These are phyloP conservation scores for Echinarachnius parma DNA, from an alignment of 53 echinoderm and acorn worm species.

Conservation along the genomic window DNA sequence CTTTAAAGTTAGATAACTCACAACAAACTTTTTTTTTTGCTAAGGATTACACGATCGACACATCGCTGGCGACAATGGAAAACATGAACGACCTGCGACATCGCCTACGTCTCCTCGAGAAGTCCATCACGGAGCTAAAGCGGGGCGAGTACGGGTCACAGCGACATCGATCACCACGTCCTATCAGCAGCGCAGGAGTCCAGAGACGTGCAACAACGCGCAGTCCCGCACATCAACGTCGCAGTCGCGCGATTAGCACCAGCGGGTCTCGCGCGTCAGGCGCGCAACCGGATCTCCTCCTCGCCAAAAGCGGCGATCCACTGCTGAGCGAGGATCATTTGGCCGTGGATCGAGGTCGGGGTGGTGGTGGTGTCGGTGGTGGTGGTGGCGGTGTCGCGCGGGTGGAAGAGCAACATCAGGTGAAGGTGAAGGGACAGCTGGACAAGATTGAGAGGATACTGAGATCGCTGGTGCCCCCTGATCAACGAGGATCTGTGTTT, in stretches of 20 bases:
- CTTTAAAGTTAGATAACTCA: no score
- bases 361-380: not conserved
- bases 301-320: not conserved
- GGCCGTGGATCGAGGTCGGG: not conserved
- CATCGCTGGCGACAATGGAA: constrained; percentile 28
- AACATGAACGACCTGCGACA: constrained; percentile 43
- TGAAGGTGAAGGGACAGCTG: constrained; percentile 23
- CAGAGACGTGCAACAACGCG: not conserved
- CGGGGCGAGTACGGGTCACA: not conserved
- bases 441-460: constrained; percentile 43
- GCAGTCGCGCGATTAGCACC: not conserved
- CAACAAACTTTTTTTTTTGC: not conserved
- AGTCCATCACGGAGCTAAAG: constrained; percentile 31
- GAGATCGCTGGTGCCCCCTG: constrained; percentile 25
- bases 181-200: not conserved
- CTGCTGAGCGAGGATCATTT: not conserved
- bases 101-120: constrained; percentile 45
- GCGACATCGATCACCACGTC: not conserved
- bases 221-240: no score
- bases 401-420: constrained; percentile 17
- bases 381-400: not conserved
- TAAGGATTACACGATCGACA: constrained; percentile 29
- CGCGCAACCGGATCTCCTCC: not conserved
- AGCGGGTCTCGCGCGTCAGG: not conserved
- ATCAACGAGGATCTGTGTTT: constrained; percentile 1